Evolutionary conservation across 2,797 vertebrate species (phyloP), one percentile per base, ranked within the genome.

Genomic region (Poliocrania exsul): DNA sequence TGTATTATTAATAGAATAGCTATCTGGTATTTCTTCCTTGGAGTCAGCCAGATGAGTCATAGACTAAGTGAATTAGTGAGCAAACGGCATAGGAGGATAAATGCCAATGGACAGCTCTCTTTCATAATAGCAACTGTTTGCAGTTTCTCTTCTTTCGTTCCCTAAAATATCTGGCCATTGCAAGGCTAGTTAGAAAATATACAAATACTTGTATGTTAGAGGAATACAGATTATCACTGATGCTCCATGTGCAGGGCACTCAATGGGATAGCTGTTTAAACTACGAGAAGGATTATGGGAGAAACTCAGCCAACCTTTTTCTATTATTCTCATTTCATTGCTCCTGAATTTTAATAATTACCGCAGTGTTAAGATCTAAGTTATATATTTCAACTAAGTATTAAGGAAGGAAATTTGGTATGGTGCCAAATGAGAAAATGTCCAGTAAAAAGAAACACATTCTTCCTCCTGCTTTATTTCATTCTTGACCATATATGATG

Each of bases 1-100:
- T 75, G 61, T 58, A 64, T 66, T 86, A 92, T 51, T 79, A 92
- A 67, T 58, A 86, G 29, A 60, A 81, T 26, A n/a, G 10, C 51
- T 88, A 26, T 4, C 51, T 80, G 60, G 42, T 86, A 44, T 90
- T 84, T 77, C 40, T 70, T 90, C 33, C 86, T 46, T 21, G 26
- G 51, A 92, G 33, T 84, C 77, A 88, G 49, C 46, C 56, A 70
- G 81, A 88, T 90, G 94, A 92, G 69, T 96, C 88, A 91, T 14
- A 86, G 81, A 72, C 44, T 86, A 90, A 93, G 53, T 53, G 78
- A 95, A 93, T 92, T 90, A 81, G 33, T 62, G 70, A 90, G 56
- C 6, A 84, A 90, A 94, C 84, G 14, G 24, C 1, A 16, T 53
- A 75, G 83, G 49, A 88, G 46, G 37, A 92, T 66, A 77, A 92